Conservation (phyloP, 1,140 invertebrate species). For the Tetranychus cinnabarinus region DNA sequence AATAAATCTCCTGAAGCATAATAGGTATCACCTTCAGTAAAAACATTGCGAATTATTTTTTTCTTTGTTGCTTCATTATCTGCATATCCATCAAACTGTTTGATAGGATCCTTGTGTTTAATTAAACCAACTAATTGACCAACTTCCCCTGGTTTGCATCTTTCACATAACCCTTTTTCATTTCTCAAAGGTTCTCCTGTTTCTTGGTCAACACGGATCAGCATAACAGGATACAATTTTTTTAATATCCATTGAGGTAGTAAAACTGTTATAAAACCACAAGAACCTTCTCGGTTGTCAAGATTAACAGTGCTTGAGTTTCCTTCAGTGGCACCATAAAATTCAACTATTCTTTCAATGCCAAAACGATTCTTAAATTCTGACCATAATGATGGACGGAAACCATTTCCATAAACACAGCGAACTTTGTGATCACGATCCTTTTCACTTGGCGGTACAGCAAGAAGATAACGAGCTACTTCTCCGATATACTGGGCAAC, state of each 20-base stretch:
- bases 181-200: slow-evolving; percentile 24
- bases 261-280: slow-evolving; percentile 73
- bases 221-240: slow-evolving; percentile 53
- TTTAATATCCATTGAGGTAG: slow-evolving; percentile 26
- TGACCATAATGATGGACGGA: slow-evolving; percentile 82
- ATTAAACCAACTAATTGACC: slow-evolving; percentile 96
- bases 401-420: slow-evolving; percentile 79
- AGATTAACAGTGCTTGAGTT: slow-evolving; percentile 45
- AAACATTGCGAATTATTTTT: slow-evolving; percentile 74
- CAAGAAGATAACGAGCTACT: slow-evolving; percentile 86
- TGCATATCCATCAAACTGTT: slow-evolving; percentile 51
- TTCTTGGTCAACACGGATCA: slow-evolving; percentile 28
- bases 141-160: slow-evolving; percentile 45
- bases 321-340: slow-evolving; percentile 29
- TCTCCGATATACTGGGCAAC: slow-evolving; percentile 95
- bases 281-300: slow-evolving; percentile 43
- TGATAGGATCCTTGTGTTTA: slow-evolving; percentile 30
- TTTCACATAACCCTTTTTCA: slow-evolving; percentile 27
- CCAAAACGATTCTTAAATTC: slow-evolving; percentile 50
- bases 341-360: slow-evolving; percentile 24
- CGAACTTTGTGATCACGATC: slow-evolving; percentile 61
- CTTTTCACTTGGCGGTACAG: slow-evolving; percentile 44
- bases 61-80: slow-evolving; percentile 75
- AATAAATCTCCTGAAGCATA: slow-evolving; percentile 48
- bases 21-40: slow-evolving; percentile 62